These are phyloP conservation scores for Nothoprocta pentlandii DNA, from an alignment of 2,113 vertebrate species.

Conservation along the genomic window DNA sequence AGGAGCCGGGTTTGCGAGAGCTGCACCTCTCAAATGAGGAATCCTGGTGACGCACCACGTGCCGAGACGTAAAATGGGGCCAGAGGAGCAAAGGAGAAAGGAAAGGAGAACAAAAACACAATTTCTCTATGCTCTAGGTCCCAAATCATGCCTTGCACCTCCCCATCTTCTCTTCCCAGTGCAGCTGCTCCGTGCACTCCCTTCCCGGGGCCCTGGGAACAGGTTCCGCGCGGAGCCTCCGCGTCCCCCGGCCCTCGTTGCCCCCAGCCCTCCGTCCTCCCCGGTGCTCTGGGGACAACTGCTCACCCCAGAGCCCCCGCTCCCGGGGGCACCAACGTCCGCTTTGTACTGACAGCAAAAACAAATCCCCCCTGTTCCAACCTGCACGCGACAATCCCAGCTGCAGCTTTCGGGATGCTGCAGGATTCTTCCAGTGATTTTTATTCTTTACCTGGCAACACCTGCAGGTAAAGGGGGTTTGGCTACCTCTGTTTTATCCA, in stretches of 20 bases:
- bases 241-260: not conserved
- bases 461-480: not conserved
- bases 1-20: not conserved
- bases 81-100: not conserved
- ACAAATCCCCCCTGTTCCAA: not conserved
- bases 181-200: not conserved
- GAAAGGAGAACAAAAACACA: accelerated
- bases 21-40: not conserved
- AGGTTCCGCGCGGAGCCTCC: accelerated
- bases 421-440: not conserved
- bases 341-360: not conserved
- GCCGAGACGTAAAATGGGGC: accelerated
- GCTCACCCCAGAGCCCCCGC: not conserved
- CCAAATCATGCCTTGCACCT: not conserved
- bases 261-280: not conserved
- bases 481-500: not conserved
- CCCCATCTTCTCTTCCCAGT: not conserved
- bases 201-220: not conserved
- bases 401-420: not conserved
- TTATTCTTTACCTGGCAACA: not conserved
- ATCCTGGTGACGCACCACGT: accelerated
- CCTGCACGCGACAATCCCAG: not conserved
- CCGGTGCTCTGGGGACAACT: not conserved
- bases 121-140: not conserved
- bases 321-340: not conserved